These are phyloP conservation scores for Drosophila melanosoma DNA, from an alignment of 2,888 invertebrate genomes.

Conservation along the genomic window DNA sequence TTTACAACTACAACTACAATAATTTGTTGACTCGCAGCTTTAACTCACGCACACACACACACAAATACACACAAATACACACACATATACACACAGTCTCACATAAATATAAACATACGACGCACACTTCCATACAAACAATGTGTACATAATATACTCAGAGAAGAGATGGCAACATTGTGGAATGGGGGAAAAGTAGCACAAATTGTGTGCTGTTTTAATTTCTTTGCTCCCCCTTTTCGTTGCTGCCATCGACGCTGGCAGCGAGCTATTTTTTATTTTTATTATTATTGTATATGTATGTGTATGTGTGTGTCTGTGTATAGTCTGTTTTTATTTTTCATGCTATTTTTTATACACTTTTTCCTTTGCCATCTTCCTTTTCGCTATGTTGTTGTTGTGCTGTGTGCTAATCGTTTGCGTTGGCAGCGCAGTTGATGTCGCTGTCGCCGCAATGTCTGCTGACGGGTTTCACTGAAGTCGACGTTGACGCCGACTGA, in stretches of 20 bases:
- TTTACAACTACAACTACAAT: slow-evolving; percentile 71
- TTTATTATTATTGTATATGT: slow-evolving; percentile 35
- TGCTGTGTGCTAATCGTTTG: slow-evolving; percentile 71
- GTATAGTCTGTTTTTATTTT: slow-evolving; percentile 61
- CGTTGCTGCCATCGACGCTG: slow-evolving; percentile 10
- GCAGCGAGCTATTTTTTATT: slow-evolving; percentile 39
- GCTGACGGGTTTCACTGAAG: slow-evolving; percentile 47
- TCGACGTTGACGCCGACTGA: slow-evolving; percentile 26
- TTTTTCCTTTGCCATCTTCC: slow-evolving; percentile 57
- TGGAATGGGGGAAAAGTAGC: slow-evolving; percentile 80
- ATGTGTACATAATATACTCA: slow-evolving; percentile 29
- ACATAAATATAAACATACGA: slow-evolving; percentile 26
- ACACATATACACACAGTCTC: slow-evolving; percentile 26
- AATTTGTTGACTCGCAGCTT: slow-evolving; percentile 65
- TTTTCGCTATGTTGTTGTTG: slow-evolving; percentile 24
- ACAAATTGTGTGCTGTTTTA: slow-evolving; percentile 82
- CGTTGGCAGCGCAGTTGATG: slow-evolving; percentile 62
- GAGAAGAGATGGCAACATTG: slow-evolving; percentile 62
- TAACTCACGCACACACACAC: slow-evolving; percentile 31
- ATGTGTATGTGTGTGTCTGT: slow-evolving; percentile 25
- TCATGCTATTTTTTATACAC: slow-evolving; percentile 65
- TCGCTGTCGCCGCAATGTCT: slow-evolving; percentile 73
- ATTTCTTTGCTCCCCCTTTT: slow-evolving; percentile 65
- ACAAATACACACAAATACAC: slow-evolving; percentile 18
- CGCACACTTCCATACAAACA: slow-evolving; percentile 14